Evolutionary conservation across 2,888 invertebrate genomes (phyloP).

Genomic region (Tryphoninae sp.): DNA sequence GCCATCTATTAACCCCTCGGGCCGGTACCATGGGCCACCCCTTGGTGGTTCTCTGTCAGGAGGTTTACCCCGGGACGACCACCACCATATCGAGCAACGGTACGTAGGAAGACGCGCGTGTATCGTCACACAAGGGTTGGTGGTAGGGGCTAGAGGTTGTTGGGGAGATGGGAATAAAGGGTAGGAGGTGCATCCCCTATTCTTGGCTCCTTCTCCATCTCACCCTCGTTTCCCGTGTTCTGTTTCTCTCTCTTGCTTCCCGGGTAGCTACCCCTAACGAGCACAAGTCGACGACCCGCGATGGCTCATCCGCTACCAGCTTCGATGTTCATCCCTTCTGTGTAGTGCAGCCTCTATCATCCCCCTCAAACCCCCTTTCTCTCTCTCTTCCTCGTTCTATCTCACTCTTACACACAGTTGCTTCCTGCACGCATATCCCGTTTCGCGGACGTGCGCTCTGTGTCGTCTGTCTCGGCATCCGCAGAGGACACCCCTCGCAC

Average conservation of each 20-base stretch:
- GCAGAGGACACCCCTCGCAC: constrained; percentile 1
- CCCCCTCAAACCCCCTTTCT: neutral
- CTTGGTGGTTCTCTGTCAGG: constrained; percentile 67
- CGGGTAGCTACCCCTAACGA: constrained; percentile 60
- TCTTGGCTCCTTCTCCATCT: constrained; percentile 34
- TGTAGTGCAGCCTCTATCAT: constrained; percentile 16
- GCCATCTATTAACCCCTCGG: constrained; percentile 78
- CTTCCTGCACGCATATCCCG: constrained; percentile 17
- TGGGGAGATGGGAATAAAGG: too few species aligned
- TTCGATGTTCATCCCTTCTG: constrained; percentile 52
- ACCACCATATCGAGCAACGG: constrained; percentile 34
- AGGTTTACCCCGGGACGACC: constrained; percentile 50
- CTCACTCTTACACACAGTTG: neutral
- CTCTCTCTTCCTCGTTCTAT: neutral
- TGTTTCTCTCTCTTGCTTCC: constrained; percentile 45
- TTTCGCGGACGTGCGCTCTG: neutral
- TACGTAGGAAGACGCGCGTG: neutral
- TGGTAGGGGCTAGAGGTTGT: too few species aligned
- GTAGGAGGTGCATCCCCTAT: constrained; percentile 33
- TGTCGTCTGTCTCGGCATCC: neutral
- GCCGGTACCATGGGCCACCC: constrained; percentile 67
- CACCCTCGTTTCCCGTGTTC: constrained; percentile 10
- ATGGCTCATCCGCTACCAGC: constrained; percentile 49
- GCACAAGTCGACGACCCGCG: constrained; percentile 65
- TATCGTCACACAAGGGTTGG: constrained; percentile 10